Evolutionary conservation across 2,797 vertebrate genomes (phyloP), one percentile per base, ranked within the genome.

Genomic region (Echeneis naucrates): DNA sequence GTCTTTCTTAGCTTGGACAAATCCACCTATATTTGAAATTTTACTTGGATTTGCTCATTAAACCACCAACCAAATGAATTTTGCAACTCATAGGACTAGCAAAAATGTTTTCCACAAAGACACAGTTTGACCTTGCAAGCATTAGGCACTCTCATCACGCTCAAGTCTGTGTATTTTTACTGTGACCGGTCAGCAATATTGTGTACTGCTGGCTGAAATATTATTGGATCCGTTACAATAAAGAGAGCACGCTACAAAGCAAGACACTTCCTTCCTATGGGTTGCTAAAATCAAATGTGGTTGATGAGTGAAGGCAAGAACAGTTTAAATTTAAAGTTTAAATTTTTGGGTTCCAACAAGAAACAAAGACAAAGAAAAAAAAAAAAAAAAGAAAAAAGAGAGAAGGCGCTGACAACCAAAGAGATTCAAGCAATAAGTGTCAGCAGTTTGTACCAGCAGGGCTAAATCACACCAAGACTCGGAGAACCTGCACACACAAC

Each of bases 401-500:
- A 40, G 51, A 54, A 51, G 27, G 23, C 7, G 32, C 48, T 19
- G 76, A 76, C 75, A 75, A 35, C 67, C 33, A 56, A 62, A 78
- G 23, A 65, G 12, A 32, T 81, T 77, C 23, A 64, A 76, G 65
- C 63, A 21, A 65, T 30, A 77, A 60, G 62, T 75, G 59, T 54
- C 63, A 80, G 45, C 70, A 75, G 57, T 76, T 77, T 81, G 81
- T 72, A 84, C 69, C 78, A 83, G 63, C 61, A 23, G 54, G 21
- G 54, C 72, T 67, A 61, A 58, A 32, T 54, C 54, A 71, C 58
- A 73, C 30, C 33, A 8, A 12, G 60, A 55, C 68, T 55, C 62
- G 59, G n/a, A 58, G 32, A 55, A 38, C 73, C 47, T 69, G 67
- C 19, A 42, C 72, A 64, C 62, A 54, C 47, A 51, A 24, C 57